These are phyloP conservation scores for Silurus glanis DNA, from an alignment of 2,113 vertebrate genomes.

Conservation along the genomic window DNA sequence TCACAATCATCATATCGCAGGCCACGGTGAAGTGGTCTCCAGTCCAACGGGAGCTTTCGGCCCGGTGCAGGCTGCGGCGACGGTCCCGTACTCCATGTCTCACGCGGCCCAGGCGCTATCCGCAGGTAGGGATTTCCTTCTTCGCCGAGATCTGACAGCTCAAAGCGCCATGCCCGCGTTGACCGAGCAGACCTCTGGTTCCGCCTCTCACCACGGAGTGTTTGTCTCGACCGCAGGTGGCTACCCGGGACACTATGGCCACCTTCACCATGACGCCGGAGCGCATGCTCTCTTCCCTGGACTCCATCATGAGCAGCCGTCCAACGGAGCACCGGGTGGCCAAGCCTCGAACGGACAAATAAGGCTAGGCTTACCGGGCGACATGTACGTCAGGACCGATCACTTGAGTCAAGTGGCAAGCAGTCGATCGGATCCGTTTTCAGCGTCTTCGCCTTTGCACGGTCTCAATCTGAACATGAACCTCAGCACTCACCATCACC, in stretches of 20 bases:
- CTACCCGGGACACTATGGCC: constrained; percentile 96
- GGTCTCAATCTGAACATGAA: constrained; percentile 92
- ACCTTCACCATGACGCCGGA: constrained; percentile 84
- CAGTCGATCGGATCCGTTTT: constrained; percentile 90
- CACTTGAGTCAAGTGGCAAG: constrained; percentile 89
- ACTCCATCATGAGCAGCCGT: constrained; percentile 87
- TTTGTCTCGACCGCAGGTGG: constrained; percentile 99
- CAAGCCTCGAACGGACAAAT: constrained; percentile 92
- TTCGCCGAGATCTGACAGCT: constrained; percentile 84
- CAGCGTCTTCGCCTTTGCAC: constrained; percentile 86
- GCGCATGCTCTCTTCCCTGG: constrained; percentile 88
- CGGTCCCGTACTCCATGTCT: constrained; percentile 78
- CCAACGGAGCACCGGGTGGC: constrained; percentile 89
- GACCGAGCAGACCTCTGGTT: constrained; percentile 78
- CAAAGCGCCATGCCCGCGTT: constrained; percentile 81
- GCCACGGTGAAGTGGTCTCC: constrained; percentile 86
- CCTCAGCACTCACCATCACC: constrained; percentile 81
- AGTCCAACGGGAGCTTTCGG: constrained; percentile 83
- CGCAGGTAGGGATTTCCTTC: constrained; percentile 89
- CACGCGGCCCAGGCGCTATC: constrained; percentile 79
- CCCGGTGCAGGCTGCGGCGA: constrained; percentile 79
- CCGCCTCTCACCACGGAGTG: constrained; percentile 91
- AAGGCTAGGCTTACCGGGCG: constrained; percentile 96
- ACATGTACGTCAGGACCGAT: constrained; percentile 95
- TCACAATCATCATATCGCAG: constrained; percentile 84